Base-by-base conservation (phyloP, 2,888 invertebrate genomes). In the Ochropleura leucogaster region DNA sequence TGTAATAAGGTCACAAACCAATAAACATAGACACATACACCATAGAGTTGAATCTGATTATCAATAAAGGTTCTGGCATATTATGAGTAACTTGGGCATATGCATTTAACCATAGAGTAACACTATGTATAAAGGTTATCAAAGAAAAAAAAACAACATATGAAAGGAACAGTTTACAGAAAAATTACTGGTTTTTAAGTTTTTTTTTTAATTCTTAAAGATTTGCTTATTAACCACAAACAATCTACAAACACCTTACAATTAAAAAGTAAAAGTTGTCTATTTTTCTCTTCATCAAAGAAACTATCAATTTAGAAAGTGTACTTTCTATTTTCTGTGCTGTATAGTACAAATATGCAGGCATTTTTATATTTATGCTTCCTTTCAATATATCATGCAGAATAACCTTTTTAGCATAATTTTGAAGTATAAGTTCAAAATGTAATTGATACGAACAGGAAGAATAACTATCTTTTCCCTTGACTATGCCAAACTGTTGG, bases 291-390 rank as follows among this genome's bases (percentile, higher is more conserved):
- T 44, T 6, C 40, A 46, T 42, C 18, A 47, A 47, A 12, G 46
- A n/a, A 9, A 14, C 3, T 3, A 18, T 67, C 18, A 74, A 55
- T 59, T 77, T 78, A 78, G 77, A 82, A 78, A 78, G 77, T 62
- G 14, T 0, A 46, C 77, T 78, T 78, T 78, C 82, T 78, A 62
- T 62, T 79, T 55, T 47, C 16, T 42, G 44, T n/a, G 6, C 2
- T 16, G 6, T 20, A 14, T 7, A n/a, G 12, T n/a, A n/a, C 18
- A 51, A 57, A 46, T 10, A n/a, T 46, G 10, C 16, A 12, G 18
- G 9, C 16, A 59, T 18, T 63, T 62, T 47, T 40, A 40, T 46
- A 16, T 55, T 20, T 40, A n/a, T 10, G 14, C 0, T 20, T 51
- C 14, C 1, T 74, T 16, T 4, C 18, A 40, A 16, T 14, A 40